Percentiles rank a stretch among this genome's conserved stretches.
Conservation (phyloP, 2,797 vertebrate genomes). For the Acrossocheilus fasciatus region DNA sequence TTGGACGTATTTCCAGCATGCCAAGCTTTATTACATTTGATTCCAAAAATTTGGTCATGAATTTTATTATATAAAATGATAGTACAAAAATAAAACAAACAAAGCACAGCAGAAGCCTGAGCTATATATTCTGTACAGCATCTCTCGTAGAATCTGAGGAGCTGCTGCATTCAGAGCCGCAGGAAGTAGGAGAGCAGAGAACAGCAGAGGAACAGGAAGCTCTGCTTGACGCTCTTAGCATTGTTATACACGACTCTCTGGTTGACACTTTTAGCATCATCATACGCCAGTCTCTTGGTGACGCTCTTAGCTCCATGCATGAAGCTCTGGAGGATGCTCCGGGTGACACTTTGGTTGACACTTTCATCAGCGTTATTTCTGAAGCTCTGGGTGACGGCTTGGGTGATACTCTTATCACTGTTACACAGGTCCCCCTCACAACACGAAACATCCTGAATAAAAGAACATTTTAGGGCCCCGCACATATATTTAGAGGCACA, state of each 20-base stretch:
- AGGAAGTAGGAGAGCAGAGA: conserved; percentile 7
- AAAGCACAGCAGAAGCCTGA: neutral
- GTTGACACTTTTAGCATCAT: too few species aligned
- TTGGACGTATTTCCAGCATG: neutral
- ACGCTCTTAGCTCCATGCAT: neutral
- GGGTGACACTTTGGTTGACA: neutral
- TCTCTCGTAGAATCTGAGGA: neutral
- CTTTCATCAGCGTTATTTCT: neutral
- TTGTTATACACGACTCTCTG: too few species aligned
- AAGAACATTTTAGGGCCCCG: neutral
- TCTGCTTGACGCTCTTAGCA: neutral
- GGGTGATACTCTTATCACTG: too few species aligned
- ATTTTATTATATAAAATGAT: neutral
- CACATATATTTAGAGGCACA: neutral
- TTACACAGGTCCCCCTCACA: conserved; percentile 9
- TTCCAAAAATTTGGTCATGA: neutral
- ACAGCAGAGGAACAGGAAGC: conserved; percentile 12
- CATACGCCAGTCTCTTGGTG: neutral
- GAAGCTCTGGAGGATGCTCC: neutral
- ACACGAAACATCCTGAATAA: neutral
- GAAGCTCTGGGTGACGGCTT: neutral
- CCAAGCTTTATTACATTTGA: too few species aligned
- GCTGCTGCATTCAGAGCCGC: neutral
- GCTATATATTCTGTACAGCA: neutral
- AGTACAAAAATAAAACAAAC: neutral